Percentiles rank a stretch among this genome's conserved stretches.
Conservation (phyloP, 2,888 invertebrate genomes). For the Carterocephalus palaemon region DNA sequence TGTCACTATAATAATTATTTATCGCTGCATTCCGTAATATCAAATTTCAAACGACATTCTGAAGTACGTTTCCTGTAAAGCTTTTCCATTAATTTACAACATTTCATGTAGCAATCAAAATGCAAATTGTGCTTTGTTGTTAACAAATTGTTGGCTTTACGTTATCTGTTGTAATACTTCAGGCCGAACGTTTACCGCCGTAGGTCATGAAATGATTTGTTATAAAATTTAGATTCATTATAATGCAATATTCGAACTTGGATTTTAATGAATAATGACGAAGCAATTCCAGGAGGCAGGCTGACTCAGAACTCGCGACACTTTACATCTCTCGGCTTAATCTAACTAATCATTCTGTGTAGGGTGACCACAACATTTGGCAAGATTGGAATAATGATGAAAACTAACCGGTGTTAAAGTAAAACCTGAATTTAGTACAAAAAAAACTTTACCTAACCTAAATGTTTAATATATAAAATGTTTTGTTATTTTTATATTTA, state of each 20-base stretch:
- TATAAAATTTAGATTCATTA: slow-evolving; percentile 17
- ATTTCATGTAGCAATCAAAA: slow-evolving; percentile 1
- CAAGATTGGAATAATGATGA: too few species aligned
- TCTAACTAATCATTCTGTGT: slow-evolving; percentile 1
- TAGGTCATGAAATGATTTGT: slow-evolving; percentile 8
- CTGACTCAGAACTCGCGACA: slow-evolving; percentile 16
- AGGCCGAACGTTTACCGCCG: slow-evolving; percentile 10
- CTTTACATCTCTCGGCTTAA: slow-evolving; percentile 11
- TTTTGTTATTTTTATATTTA: too few species aligned
- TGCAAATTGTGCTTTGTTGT: background rate
- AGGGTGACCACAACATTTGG: slow-evolving; percentile 3
- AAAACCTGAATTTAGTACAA: too few species aligned
- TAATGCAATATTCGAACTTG: slow-evolving; percentile 6
- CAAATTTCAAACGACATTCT: slow-evolving; percentile 4
- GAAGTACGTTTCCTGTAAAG: too few species aligned
- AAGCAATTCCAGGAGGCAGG: slow-evolving; percentile 18
- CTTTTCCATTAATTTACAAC: too few species aligned
- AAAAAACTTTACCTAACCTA: too few species aligned
- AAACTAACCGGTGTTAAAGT: too few species aligned
- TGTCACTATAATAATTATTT: too few species aligned
- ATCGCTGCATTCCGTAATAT: too few species aligned
- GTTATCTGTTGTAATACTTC: too few species aligned
- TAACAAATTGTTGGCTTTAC: slow-evolving; percentile 4
- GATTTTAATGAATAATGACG: slow-evolving; percentile 19
- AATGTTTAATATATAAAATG: too few species aligned